Evolutionary conservation across 2,888 invertebrate genomes (phyloP).

Genomic region (Cheiracanthium punctorium): DNA sequence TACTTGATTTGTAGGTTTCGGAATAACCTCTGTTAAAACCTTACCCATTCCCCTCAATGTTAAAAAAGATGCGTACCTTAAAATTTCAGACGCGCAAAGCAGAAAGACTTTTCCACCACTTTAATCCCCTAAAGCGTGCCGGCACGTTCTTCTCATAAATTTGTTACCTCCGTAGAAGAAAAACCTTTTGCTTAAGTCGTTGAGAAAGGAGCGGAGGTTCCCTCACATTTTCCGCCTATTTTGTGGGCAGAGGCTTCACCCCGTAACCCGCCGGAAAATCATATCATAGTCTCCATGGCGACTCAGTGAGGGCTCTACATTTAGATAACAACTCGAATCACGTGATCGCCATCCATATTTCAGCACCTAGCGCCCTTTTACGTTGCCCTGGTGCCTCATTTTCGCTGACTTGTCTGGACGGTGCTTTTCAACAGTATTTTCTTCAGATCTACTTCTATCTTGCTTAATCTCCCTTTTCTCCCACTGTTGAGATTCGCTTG

Average conservation of each 20-base stretch:
- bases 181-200: not conserved
- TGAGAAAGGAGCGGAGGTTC: not conserved
- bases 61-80: not conserved
- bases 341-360: constrained; percentile 58
- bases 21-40: too few relatives aligned
- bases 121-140: not conserved
- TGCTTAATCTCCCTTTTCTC: too few relatives aligned
- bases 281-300: constrained; percentile 39
- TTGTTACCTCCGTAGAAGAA: not conserved
- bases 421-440: not conserved
- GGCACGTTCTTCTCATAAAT: constrained; percentile 13
- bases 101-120: not conserved
- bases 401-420: not conserved
- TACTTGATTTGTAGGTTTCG: too few relatives aligned
- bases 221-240: not conserved
- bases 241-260: not conserved
- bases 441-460: too few relatives aligned
- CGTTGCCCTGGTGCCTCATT: not conserved
- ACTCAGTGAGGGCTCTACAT: constrained; percentile 48
- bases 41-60: too few relatives aligned
- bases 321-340: constrained; percentile 38
- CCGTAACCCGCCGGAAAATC: constrained; percentile 20
- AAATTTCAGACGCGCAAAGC: not conserved
- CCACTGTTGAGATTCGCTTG: too few relatives aligned
- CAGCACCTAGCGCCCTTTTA: constrained; percentile 22